Percentiles rank a stretch among this genome's conserved stretches.
These are phyloP conservation scores for Heteromormyrus szaboi DNA, from an alignment of 2,797 vertebrate genomes.

Conservation along the genomic window DNA sequence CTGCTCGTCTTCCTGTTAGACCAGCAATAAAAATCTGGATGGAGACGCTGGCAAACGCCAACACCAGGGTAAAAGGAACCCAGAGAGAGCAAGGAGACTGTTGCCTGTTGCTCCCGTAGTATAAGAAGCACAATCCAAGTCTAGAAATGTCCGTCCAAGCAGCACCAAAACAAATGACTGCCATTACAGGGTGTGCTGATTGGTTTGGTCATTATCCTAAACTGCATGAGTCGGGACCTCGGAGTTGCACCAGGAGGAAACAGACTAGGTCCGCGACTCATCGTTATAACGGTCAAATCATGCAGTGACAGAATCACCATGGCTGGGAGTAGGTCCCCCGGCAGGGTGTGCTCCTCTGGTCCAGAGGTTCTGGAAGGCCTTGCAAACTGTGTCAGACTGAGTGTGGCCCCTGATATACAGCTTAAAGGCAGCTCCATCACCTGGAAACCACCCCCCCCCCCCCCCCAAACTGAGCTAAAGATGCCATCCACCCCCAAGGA, in stretches of 20 bases:
- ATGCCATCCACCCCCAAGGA: not conserved
- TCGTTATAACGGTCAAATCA: not conserved
- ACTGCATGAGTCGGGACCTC: not conserved
- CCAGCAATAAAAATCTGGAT: not conserved
- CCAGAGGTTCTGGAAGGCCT: not conserved
- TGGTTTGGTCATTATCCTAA: not conserved
- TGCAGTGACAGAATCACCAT: not conserved
- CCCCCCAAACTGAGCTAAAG: not conserved
- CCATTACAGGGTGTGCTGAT: not conserved
- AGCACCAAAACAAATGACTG: not conserved
- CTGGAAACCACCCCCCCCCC: not conserved
- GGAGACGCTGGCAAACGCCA: not conserved
- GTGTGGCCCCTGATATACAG: not conserved
- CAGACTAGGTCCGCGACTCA: not conserved
- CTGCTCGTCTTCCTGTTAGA: not conserved
- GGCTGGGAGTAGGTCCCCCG: not conserved
- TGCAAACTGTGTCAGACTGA: not conserved
- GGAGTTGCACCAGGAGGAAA: not conserved
- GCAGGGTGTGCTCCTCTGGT: not conserved
- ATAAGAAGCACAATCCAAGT: not conserved
- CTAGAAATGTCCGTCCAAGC: not conserved
- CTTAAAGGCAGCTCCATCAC: not conserved
- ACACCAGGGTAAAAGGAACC: not conserved
- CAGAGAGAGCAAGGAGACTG: not conserved
- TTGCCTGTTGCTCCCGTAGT: not conserved